Percentiles rank a stretch among this genome's conserved stretches.
Conservation (phyloP, 2,113 vertebrate species). For the Zosterops lateralis region DNA sequence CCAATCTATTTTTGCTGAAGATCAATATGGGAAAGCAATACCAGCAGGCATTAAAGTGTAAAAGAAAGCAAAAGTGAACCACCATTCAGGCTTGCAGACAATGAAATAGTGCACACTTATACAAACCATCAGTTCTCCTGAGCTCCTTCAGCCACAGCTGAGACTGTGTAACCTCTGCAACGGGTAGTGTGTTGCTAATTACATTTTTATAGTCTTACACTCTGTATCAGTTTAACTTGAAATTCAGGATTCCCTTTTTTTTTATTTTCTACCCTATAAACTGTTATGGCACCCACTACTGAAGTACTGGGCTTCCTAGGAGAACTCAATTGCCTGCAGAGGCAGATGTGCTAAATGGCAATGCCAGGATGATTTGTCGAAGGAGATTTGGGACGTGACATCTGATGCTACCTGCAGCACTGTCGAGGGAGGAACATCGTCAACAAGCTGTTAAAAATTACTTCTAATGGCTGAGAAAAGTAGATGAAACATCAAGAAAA, state of each 20-base stretch:
- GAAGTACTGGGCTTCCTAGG: slow-evolving; percentile 24
- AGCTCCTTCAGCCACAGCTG: not conserved
- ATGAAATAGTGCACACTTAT: not conserved
- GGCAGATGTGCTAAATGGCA: slow-evolving; percentile 54
- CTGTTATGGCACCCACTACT: not conserved
- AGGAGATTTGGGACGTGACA: slow-evolving; percentile 44
- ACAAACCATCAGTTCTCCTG: not conserved
- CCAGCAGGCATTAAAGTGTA: slow-evolving; percentile 23
- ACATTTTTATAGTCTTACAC: not conserved
- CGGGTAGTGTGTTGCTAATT: slow-evolving; percentile 17
- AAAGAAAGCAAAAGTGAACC: not conserved
- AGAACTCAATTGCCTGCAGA: slow-evolving; percentile 51
- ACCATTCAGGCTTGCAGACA: not conserved
- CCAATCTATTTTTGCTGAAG: slow-evolving; percentile 3
- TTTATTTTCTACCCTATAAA: not conserved
- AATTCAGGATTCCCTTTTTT: slow-evolving; percentile 4
- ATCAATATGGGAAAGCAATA: not conserved
- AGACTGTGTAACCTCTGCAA: not conserved
- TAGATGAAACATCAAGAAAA: slow-evolving; percentile 58
- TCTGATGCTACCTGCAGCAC: slow-evolving; percentile 14
- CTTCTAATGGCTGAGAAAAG: slow-evolving; percentile 51
- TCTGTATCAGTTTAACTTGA: not conserved
- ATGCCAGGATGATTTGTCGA: not conserved
- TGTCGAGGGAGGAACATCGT: slow-evolving; percentile 23
- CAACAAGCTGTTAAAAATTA: slow-evolving; percentile 72